Evolutionary conservation across 64 coral and sea anemone genomes (phyloP).

Genomic region (Astreopora myriophthalma): DNA sequence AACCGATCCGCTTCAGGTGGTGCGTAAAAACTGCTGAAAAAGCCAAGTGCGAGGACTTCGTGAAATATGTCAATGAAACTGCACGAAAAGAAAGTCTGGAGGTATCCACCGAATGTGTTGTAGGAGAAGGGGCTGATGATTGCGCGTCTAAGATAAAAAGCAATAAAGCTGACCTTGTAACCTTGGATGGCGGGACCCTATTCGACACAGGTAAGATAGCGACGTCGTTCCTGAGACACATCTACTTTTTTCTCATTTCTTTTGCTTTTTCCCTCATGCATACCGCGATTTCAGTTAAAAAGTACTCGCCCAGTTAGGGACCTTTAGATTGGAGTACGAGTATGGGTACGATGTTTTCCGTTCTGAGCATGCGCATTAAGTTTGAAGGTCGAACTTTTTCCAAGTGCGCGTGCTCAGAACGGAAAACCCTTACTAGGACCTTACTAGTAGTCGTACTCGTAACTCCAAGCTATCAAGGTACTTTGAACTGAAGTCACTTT

Average conservation of each 20-base stretch:
- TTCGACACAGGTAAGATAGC: slow-evolving; percentile 56
- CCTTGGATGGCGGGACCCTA: slow-evolving; percentile 37
- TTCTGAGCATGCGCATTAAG: no score
- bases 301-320: no score
- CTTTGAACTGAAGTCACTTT: no score
- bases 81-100: background rate
- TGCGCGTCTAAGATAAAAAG: slow-evolving; percentile 60
- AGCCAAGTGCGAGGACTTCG: slow-evolving; percentile 30
- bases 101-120: slow-evolving; percentile 28
- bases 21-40: background rate
- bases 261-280: background rate
- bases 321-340: no score
- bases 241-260: background rate
- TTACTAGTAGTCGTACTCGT: no score
- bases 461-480: no score
- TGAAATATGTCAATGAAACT: background rate
- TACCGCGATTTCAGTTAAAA: no score
- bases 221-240: background rate
- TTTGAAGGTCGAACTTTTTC: no score
- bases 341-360: no score
- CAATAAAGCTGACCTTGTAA: slow-evolving; percentile 49
- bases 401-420: no score
- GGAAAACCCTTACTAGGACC: no score
- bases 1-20: slow-evolving; percentile 28
- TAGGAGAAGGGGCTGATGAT: background rate